Evolutionary conservation across 2,797 vertebrate genomes (phyloP).

Genomic region (Coregonus suidteri): DNA sequence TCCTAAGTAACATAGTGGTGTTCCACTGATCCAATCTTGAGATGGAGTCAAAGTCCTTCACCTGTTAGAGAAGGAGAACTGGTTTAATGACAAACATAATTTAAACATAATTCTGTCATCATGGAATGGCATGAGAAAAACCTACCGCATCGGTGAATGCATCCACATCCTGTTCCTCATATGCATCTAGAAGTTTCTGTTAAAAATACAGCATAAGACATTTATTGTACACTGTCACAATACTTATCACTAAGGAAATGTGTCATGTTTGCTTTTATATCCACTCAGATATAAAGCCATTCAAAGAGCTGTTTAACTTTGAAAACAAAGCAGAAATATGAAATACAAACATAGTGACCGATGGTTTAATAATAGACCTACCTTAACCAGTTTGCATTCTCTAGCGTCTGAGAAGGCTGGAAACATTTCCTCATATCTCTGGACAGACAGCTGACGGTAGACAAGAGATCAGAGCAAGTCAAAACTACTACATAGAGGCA

Average conservation of each 20-base stretch:
- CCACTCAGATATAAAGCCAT: neutral
- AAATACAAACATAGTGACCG: neutral
- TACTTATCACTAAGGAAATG: neutral
- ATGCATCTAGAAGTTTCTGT: slow-evolving; percentile 79
- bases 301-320: neutral
- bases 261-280: neutral
- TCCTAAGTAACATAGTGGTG: slow-evolving; percentile 80
- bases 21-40: slow-evolving; percentile 82
- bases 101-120: neutral
- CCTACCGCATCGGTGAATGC: slow-evolving; percentile 78
- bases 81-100: neutral
- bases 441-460: slow-evolving; percentile 72
- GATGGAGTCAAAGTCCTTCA: slow-evolving; percentile 82
- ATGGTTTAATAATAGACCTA: slow-evolving; percentile 32
- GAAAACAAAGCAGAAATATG: neutral
- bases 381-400: slow-evolving; percentile 81
- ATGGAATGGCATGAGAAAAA: slow-evolving; percentile 8
- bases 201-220: slow-evolving; percentile 14
- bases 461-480: slow-evolving; percentile 11
- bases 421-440: slow-evolving; percentile 82
- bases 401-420: slow-evolving; percentile 80
- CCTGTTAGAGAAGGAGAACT: slow-evolving; percentile 54
- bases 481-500: neutral
- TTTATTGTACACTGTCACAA: neutral
- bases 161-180: slow-evolving; percentile 80